These are phyloP conservation scores for Peromyscus melanophrys DNA, from an alignment of 2,797 vertebrate species.

Conservation along the genomic window DNA sequence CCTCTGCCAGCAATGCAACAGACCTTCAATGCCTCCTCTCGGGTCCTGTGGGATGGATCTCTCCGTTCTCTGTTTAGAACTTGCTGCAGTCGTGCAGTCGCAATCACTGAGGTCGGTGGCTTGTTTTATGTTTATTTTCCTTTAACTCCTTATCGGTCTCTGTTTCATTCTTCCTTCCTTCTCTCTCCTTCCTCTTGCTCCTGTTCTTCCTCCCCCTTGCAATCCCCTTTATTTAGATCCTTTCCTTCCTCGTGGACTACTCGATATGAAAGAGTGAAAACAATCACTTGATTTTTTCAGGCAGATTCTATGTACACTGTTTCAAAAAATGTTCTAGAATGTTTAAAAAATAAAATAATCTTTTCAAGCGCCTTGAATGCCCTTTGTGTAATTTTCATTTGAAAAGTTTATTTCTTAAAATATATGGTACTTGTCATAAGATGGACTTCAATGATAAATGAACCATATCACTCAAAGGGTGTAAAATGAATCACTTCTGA, in stretches of 20 bases:
- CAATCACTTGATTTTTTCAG: background rate
- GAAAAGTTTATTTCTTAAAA: conserved; percentile 53
- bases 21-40: background rate
- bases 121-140: background rate
- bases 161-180: background rate
- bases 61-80: conserved; percentile 11
- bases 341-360: background rate
- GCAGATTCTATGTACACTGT: background rate
- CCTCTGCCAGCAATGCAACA: background rate
- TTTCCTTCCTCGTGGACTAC: background rate
- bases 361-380: conserved; percentile 52
- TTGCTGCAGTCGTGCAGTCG: background rate
- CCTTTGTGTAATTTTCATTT: conserved; percentile 41
- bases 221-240: background rate
- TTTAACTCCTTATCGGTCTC: background rate
- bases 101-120: background rate
- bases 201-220: no score
- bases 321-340: background rate
- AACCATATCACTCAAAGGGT: conserved; percentile 26
- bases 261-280: background rate
- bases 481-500: conserved; percentile 49
- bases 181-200: background rate
- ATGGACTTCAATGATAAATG: conserved; percentile 44
- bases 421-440: conserved; percentile 44
- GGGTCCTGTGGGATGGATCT: background rate